These are phyloP conservation scores for Mus pahari DNA, from an alignment of 2,113 vertebrate genomes.

Conservation along the genomic window DNA sequence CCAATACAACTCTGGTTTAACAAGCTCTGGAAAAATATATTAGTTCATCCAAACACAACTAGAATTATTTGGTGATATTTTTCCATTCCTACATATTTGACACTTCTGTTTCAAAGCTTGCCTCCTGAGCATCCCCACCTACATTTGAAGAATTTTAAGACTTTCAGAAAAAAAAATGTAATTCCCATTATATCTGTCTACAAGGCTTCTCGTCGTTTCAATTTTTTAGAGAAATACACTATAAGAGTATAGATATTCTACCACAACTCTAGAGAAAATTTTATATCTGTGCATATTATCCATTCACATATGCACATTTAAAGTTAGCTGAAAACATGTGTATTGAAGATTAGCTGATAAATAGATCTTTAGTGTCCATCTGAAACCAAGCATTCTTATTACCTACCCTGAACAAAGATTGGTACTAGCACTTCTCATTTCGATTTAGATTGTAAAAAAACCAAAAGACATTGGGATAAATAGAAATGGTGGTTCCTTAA, in stretches of 20 bases:
- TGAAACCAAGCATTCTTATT: background rate
- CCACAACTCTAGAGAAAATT: background rate
- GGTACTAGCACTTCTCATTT: background rate
- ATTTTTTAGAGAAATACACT: conserved; percentile 51
- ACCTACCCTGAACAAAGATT: conserved; percentile 17
- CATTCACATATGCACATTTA: background rate
- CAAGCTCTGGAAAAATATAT: conserved; percentile 25
- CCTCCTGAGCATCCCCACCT: background rate
- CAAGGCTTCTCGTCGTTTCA: conserved; percentile 41
- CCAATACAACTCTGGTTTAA: background rate
- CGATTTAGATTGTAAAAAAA: conserved; percentile 42
- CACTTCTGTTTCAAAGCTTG: conserved; percentile 39
- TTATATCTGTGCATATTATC: background rate
- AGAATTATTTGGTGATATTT: conserved; percentile 12
- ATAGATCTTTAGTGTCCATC: background rate
- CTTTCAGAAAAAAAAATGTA: background rate
- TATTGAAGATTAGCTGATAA: background rate
- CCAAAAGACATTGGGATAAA: background rate
- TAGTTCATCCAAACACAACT: conserved; percentile 2
- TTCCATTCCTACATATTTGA: conserved; percentile 28
- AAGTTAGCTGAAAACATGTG: background rate
- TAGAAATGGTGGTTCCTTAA: conserved; percentile 54
- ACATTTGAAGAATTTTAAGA: conserved; percentile 38
- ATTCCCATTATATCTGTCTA: conserved; percentile 45
- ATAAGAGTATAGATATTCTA: background rate